Evolutionary conservation across 2,113 vertebrate genomes (phyloP), one percentile per base, ranked within the genome.

Genomic region (Paradoxurus hermaphroditus): DNA sequence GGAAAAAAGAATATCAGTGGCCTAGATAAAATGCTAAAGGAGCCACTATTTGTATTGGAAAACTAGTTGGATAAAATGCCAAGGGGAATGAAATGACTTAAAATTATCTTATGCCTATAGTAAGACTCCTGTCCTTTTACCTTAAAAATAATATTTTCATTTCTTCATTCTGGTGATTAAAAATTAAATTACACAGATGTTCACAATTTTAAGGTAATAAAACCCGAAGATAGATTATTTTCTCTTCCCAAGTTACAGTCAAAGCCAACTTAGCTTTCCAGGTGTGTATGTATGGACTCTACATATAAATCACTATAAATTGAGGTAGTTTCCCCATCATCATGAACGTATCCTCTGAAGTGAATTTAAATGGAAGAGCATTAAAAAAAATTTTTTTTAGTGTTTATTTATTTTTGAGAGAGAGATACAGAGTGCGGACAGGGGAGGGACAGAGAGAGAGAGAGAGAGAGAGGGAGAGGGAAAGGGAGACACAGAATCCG

Each of bases 171-270:
- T 78, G 21, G 53, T 25, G 34, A 59, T n/a, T 31, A 89, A 86
- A 88, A n/a, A 82, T 88, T 82, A 70, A 88, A 29, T 72, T 79
- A 97, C 25, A 90, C 53, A 91, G 56, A 84, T 97, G 68, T 84
- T 96, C 21, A 92, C 0, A 91, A 49, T 95, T 84, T 96, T 70
- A 96, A 93, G 86, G 23, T 19, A 81, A 92, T 12, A 89, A 96
- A 93, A 65, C 0, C 10, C 27, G 85, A 82, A 95, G 49, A 39
- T 59, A 83, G n/a, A 93, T 84, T 51, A 79, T 7, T 56, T 63
- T 31, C 25, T 92, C 36, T 94, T 77, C 10, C 36, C 41, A 82
- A 94, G 94, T 96, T 89, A 84, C 5, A 93, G 56, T 96, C 75
- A 96, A 84, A 49, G 13, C 16, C n/a, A 86, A 85, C 49, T 70